These are phyloP conservation scores for Aelia acuminata DNA, from an alignment of 2,888 invertebrate species.

Conservation along the genomic window DNA sequence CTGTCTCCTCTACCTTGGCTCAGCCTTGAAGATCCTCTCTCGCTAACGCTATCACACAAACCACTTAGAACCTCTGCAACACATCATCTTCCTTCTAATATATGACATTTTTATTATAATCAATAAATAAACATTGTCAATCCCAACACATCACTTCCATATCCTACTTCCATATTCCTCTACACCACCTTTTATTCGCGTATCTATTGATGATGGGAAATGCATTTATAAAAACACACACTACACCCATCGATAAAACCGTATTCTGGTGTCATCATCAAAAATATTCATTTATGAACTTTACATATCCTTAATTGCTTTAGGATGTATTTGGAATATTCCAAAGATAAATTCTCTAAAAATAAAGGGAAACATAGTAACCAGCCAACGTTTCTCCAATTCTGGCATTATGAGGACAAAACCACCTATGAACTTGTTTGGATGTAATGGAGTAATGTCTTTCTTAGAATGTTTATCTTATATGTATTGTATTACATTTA, in stretches of 20 bases:
- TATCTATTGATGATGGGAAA: background rate
- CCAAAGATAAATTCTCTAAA: no score
- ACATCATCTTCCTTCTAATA: conserved; percentile 64
- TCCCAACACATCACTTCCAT: background rate
- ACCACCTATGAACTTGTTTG: no score
- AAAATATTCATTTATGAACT: background rate
- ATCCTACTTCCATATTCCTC: background rate
- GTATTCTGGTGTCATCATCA: background rate
- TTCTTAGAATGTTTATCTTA: no score
- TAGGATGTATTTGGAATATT: no score
- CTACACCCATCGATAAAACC: background rate
- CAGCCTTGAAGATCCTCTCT: conserved; percentile 72
- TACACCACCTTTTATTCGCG: no score
- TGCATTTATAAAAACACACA: background rate
- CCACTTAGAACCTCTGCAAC: conserved; percentile 84
- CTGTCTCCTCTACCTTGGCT: conserved; percentile 71
- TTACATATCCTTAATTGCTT: background rate
- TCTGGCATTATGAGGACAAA: no score
- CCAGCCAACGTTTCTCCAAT: no score
- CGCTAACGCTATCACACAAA: conserved; percentile 78
- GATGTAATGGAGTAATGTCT: no score
- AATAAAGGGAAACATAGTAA: no score
- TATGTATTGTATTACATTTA: no score
- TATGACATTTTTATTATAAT: background rate
- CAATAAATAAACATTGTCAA: background rate